Evolutionary conservation across 2,888 invertebrate species (phyloP).

Genomic region (Tetranychus truncatus): DNA sequence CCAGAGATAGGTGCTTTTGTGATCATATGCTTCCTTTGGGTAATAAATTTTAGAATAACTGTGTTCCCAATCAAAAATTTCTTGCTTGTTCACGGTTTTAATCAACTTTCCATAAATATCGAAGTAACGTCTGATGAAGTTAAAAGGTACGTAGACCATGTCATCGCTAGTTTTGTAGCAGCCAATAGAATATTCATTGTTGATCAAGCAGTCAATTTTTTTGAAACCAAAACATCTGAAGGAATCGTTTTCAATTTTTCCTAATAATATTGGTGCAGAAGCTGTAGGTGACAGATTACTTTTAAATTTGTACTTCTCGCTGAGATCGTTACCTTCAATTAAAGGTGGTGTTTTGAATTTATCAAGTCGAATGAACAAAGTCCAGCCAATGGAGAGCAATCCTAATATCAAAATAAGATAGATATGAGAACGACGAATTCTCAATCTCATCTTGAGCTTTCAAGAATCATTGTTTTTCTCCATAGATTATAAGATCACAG

Average conservation of each 20-base stretch:
- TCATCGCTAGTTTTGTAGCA: conserved; percentile 61
- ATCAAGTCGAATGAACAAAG: neutral
- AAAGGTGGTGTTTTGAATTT: neutral
- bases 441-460: neutral
- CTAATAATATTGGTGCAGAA: no score
- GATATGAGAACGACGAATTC: neutral
- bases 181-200: conserved; percentile 60
- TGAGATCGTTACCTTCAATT: no score
- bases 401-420: neutral
- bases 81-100: conserved; percentile 42
- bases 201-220: conserved; percentile 49
- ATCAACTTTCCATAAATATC: conserved; percentile 74
- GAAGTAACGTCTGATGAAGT: conserved; percentile 78
- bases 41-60: conserved; percentile 77
- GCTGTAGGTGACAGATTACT: no score
- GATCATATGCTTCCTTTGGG: conserved; percentile 70
- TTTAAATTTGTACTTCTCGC: no score
- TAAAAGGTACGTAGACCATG: conserved; percentile 77
- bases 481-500: no score
- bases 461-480: no score
- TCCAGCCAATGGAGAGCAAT: neutral
- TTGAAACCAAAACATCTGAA: neutral
- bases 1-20: conserved; percentile 77
- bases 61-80: conserved; percentile 82
- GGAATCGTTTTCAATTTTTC: no score